Evolutionary conservation across 2,797 vertebrate species (phyloP), one percentile per base, ranked within the genome.

Genomic region (Melanotaenia parkinsoni): DNA sequence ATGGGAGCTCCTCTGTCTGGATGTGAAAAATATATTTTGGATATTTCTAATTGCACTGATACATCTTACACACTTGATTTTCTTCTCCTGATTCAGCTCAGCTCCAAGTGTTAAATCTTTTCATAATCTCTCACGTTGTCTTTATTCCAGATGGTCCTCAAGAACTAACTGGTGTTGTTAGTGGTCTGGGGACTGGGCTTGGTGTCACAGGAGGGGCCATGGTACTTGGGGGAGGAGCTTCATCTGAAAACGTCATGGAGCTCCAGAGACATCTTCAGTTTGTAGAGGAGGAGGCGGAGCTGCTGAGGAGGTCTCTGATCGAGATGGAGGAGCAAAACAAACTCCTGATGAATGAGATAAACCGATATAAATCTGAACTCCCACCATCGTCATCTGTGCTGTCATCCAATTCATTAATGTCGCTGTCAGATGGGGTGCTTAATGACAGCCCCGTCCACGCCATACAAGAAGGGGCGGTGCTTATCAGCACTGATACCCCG

Each of bases 261-360:
- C 94, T 99, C 80, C 95, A 97, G 84, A 92, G 98, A 59, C 98
- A 99, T 86, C 93, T 99, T 74, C 97, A 99, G 94, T 99, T 99
- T 0, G 98, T 99, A 79, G 98, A 99, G 91, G 98, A 99, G 93
- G 98, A 99, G 90, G 98, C 98, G 0, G 98, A 99, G 82, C 95
- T 99, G 6, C 93, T 99, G 74, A 92, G 97, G 65, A 93, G 98
- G 80, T 99, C 98, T 0, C 93, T 99, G 3, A 95, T 98, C 0
- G 98, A 99, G 89, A 91, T 99, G 87, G 98, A 99, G 91, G 98
- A 99, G 43, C 98, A 99, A 91, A 99, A 99, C 94, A 99, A 99
- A 72, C 95, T 99, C 60, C 95, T 99, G 80, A 95, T 98, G 93
- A 96, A 93, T 0, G 98, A 99, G 88, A 95, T 99, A 56, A 97